phyloP scores from a whole-genome alignment of 2,113 vertebrate genomes.

The Pelmatolapia mariae region DNA sequence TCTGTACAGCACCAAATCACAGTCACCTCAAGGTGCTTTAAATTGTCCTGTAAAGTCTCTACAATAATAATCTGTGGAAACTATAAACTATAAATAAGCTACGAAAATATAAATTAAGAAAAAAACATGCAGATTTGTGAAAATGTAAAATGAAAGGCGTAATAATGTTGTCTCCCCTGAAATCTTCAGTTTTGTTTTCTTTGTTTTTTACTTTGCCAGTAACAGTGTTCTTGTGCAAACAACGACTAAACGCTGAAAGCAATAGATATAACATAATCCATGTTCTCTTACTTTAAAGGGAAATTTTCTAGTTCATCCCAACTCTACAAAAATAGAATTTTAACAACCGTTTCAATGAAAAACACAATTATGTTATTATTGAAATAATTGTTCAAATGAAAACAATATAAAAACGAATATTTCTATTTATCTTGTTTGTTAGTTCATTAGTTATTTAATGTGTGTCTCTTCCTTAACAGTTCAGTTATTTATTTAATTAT shows the following conservation, averaged over 20 bases:
- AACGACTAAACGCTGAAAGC: not conserved
- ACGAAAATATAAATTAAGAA: not conserved
- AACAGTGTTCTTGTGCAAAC: not conserved
- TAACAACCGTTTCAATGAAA: not conserved
- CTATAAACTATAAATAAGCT: not conserved
- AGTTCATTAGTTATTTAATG: not conserved
- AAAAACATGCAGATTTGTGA: not conserved
- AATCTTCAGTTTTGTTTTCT: not conserved
- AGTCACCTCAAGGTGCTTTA: not conserved
- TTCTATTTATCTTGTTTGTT: not conserved
- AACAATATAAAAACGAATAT: not conserved
- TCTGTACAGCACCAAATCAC: too few species aligned
- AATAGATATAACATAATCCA: not conserved
- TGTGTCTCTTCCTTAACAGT: not conserved
- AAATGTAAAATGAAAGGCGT: not conserved
- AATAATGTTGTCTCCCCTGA: not conserved
- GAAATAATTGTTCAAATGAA: not conserved
- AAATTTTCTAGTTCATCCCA: not conserved
- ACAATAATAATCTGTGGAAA: not conserved
- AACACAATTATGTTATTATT: not conserved
- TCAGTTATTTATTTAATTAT: not conserved
- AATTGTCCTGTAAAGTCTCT: not conserved
- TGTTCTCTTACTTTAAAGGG: not conserved
- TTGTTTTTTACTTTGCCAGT: not conserved
- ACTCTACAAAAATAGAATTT: not conserved